These are phyloP conservation scores for Urocolius indicus DNA, from an alignment of 2,113 vertebrate genomes.

Conservation along the genomic window DNA sequence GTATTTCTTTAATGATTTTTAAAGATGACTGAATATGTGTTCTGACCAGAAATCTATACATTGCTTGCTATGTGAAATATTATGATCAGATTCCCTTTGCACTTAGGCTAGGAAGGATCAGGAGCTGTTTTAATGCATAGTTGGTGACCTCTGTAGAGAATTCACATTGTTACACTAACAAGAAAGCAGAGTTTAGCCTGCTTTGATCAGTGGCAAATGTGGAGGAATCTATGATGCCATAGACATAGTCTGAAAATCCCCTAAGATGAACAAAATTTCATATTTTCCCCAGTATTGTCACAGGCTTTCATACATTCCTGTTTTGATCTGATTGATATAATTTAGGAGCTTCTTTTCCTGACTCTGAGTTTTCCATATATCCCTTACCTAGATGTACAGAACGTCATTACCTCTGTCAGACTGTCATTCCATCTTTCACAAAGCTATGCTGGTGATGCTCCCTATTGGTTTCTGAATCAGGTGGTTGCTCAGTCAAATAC, in stretches of 20 bases:
- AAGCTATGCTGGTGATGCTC: neutral
- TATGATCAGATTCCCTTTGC: neutral
- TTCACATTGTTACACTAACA: neutral
- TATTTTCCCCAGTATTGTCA: neutral
- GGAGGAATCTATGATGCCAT: neutral
- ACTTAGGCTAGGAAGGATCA: neutral
- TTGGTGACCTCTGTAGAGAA: neutral
- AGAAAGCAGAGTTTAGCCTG: neutral
- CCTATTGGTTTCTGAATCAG: slow-evolving; percentile 21
- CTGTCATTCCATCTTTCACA: neutral
- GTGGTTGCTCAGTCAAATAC: neutral
- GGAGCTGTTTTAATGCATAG: neutral
- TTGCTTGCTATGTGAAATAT: neutral
- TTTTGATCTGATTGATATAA: neutral
- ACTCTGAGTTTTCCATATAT: neutral
- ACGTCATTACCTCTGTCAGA: neutral
- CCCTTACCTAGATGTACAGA: neutral
- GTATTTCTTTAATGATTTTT: neutral
- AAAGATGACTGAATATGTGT: neutral
- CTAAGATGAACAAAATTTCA: neutral
- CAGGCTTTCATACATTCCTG: neutral
- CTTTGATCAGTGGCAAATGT: neutral
- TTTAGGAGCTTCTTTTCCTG: neutral
- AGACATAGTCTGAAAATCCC: neutral
- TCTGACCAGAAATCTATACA: neutral